Evolutionary conservation across 2,113 vertebrate genomes (phyloP).

Genomic region (Phrynosoma blainvillii): DNA sequence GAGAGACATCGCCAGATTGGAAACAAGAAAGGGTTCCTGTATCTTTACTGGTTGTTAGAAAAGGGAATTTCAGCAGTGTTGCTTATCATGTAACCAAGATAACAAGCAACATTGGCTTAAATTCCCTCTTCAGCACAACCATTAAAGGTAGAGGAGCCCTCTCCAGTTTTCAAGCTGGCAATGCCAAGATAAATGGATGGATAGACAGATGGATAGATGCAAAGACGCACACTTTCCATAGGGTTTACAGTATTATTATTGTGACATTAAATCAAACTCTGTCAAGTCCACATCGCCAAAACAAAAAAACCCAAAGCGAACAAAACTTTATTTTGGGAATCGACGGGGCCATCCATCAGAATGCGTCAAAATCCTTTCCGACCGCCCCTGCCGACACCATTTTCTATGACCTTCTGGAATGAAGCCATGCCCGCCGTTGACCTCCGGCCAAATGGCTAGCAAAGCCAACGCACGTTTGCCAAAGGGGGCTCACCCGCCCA

Average conservation of each 20-base stretch:
- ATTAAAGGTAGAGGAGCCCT: not conserved
- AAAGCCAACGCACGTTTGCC: conserved; percentile 26
- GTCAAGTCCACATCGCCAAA: not conserved
- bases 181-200: not conserved
- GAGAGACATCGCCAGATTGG: too few relatives aligned
- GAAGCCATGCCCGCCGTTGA: not conserved
- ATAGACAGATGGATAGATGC: too few relatives aligned
- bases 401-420: not conserved
- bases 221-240: too few relatives aligned
- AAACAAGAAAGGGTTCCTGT: too few relatives aligned
- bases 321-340: not conserved
- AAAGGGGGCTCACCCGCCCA: conserved; percentile 33
- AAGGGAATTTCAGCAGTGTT: too few relatives aligned
- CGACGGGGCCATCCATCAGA: not conserved
- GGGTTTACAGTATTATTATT: too few relatives aligned
- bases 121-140: too few relatives aligned
- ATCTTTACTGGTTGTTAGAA: too few relatives aligned
- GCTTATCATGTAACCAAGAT: too few relatives aligned
- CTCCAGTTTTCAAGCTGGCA: not conserved
- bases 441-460: conserved; percentile 31
- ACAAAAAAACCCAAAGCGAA: not conserved
- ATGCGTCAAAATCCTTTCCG: not conserved
- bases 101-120: not conserved
- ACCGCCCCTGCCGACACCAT: not conserved
- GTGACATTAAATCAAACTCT: too few relatives aligned